Conservation (phyloP, 1,140 invertebrate species). For the Rhyzopertha dominica region DNA sequence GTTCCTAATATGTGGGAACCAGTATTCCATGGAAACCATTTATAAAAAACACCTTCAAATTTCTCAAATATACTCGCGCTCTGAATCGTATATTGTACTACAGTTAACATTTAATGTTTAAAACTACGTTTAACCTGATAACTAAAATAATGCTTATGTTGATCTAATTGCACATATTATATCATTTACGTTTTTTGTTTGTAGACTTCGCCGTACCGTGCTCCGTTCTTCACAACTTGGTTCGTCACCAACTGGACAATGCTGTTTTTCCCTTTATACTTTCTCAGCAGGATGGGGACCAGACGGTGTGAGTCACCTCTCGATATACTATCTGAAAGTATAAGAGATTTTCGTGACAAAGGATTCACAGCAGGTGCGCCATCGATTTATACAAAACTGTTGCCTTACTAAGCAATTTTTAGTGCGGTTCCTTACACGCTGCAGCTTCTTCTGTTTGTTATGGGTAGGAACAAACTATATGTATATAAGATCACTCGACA, state of each 20-base stretch:
- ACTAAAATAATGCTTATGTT: conserved; percentile 10
- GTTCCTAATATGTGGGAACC: too few relatives aligned
- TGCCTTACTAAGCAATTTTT: conserved; percentile 25
- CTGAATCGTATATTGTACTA: too few relatives aligned
- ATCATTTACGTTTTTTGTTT: conserved; percentile 37
- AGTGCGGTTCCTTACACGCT: conserved; percentile 80
- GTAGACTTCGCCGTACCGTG: conserved; percentile 67
- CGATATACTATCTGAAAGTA: conserved; percentile 70
- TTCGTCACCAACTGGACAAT: conserved; percentile 91
- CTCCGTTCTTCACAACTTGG: conserved; percentile 92
- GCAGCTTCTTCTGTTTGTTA: conserved; percentile 79
- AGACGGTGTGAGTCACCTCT: conserved; percentile 69
- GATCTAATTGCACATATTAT: background rate
- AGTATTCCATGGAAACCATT: too few relatives aligned
- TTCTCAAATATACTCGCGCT: too few relatives aligned
- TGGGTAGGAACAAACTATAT: conserved; percentile 93
- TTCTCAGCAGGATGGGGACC: conserved; percentile 64
- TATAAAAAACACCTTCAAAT: too few relatives aligned
- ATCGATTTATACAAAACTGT: conserved; percentile 6
- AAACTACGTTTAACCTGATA: conserved; percentile 7
- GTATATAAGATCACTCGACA: conserved; percentile 79
- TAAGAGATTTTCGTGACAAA: conserved; percentile 79
- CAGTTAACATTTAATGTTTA: too few relatives aligned
- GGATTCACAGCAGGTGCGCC: conserved; percentile 74
- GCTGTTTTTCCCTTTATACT: conserved; percentile 85